phyloP scores from a whole-genome alignment of 2,888 invertebrate species.

The Galerucella calmariensis region DNA sequence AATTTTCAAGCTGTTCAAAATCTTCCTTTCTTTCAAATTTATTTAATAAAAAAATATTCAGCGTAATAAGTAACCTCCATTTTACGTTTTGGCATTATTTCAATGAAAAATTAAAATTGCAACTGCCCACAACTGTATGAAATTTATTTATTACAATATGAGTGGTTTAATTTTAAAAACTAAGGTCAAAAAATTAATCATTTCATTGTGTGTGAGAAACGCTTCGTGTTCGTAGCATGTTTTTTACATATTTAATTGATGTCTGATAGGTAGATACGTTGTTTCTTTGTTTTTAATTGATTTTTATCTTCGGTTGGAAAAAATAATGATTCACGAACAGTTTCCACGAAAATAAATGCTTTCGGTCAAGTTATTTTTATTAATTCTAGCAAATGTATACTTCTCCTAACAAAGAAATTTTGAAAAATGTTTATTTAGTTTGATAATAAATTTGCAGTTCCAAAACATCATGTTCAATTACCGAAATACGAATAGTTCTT shows the following conservation, averaged over 20 bases:
- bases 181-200: constrained; percentile 1
- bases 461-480: too few relatives aligned
- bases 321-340: neutral
- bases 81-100: neutral
- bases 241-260: neutral
- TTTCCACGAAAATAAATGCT: neutral
- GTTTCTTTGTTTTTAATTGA: neutral
- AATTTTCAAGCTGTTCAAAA: too few relatives aligned
- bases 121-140: neutral
- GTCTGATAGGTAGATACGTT: neutral
- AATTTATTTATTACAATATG: neutral
- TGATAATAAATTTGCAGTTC: too few relatives aligned
- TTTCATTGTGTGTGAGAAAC: neutral
- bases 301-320: neutral
- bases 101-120: neutral
- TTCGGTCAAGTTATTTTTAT: too few relatives aligned
- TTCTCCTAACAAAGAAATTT: too few relatives aligned
- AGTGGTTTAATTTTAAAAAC: neutral
- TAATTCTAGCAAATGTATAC: too few relatives aligned
- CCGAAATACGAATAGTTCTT: too few relatives aligned
- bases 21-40: neutral
- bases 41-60: neutral
- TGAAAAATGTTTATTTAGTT: too few relatives aligned
- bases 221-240: neutral
- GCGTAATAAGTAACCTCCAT: neutral